Evolutionary conservation across 2,113 vertebrate genomes (phyloP), one percentile per base, ranked within the genome.

Genomic region (Cinclus mexicanus): DNA sequence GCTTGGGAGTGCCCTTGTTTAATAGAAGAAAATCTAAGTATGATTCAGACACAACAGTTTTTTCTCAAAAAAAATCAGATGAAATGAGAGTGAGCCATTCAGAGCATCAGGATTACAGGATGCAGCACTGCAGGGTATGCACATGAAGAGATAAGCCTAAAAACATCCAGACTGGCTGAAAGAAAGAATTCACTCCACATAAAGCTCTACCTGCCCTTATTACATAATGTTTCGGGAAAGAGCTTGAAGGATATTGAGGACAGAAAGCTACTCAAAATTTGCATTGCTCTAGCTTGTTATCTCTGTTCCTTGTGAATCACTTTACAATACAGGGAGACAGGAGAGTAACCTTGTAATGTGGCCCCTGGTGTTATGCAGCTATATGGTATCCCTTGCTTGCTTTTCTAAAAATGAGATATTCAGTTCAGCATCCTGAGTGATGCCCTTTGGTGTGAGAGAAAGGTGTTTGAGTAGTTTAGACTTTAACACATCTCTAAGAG

Each of bases 341-440:
- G 12, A 84, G 35, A 68, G 25, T 37, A 90, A 77, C 55, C 18
- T 60, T 10, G 20, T n/a, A 87, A 68, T 50, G 41, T 14, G 70
- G 82, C 1, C 37, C 14, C 20, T 44, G 20, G 20, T 83, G 63
- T 77, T 55, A n/a, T 8, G 7, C 35, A 87, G 25, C 44, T 67
- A 4, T 60, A 35, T 31, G 0, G 0, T 31, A 70, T 31, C 3
- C 0, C 35, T 35, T 37, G 10, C 13, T 63, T 47, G 47, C 46
- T 61, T 68, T 50, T 81, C 53, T 59, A 25, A 89, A 77, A 84
- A 46, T 35, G 9, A 25, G 6, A 7, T 65, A 56, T 70, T 70
- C 37, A 22, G 69, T 49, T 29, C 39, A 78, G 35, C 4, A 11
- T 12, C 16, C 12, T 37, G 6, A 29, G 5, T 12, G 14, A 47